Evolutionary conservation across 1,140 invertebrate genomes (phyloP).

Genomic region (Hylyphantes graminicola): DNA sequence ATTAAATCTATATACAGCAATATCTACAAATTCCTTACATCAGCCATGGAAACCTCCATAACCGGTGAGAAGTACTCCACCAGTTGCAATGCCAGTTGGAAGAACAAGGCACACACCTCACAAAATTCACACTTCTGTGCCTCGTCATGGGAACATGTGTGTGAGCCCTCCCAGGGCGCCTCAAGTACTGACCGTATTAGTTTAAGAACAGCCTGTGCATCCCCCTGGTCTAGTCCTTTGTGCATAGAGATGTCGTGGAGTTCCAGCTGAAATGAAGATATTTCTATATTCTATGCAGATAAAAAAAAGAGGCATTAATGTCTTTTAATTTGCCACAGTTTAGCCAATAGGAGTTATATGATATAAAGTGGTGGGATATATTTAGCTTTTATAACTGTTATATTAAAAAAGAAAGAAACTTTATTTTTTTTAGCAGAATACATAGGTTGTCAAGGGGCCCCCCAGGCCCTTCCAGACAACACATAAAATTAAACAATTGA

Average conservation of each 20-base stretch:
- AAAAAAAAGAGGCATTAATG: not conserved
- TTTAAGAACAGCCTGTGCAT: conserved; percentile 80
- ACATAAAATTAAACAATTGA: too few relatives aligned
- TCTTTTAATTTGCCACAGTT: not conserved
- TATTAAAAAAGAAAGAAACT: too few relatives aligned
- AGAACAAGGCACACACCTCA: conserved; percentile 92
- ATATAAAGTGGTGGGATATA: too few relatives aligned
- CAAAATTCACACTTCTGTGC: conserved; percentile 81
- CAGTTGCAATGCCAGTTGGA: conserved; percentile 74
- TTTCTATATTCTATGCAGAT: too few relatives aligned
- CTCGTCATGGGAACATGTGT: conserved; percentile 77
- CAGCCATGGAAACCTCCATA: conserved; percentile 67
- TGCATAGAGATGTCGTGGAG: conserved; percentile 90
- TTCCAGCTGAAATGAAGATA: conserved; percentile 77
- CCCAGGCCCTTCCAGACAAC: too few relatives aligned
- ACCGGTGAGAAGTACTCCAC: conserved; percentile 72
- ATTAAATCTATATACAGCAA: too few relatives aligned
- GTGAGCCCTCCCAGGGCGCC: conserved; percentile 79
- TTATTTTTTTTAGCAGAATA: too few relatives aligned
- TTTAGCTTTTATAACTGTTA: too few relatives aligned
- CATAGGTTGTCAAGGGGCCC: too few relatives aligned
- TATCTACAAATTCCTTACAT: conserved; percentile 50
- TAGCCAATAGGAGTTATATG: too few relatives aligned
- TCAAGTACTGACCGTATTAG: conserved; percentile 86
- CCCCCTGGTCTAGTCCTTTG: conserved; percentile 79